Evolutionary conservation across 1,140 invertebrate species (phyloP), one percentile per base, ranked within the genome.

Genomic region (Delia radicum): DNA sequence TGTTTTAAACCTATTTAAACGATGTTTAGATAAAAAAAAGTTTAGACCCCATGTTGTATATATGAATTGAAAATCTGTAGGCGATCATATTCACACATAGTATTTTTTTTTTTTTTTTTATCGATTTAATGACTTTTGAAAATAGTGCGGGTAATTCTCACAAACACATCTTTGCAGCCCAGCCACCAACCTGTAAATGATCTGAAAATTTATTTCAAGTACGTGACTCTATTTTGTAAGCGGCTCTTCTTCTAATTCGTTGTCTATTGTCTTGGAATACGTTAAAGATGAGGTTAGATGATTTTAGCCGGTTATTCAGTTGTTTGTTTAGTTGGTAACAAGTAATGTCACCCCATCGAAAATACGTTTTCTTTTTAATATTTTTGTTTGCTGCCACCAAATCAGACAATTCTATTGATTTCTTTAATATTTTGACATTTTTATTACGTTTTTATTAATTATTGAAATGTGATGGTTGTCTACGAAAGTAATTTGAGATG

Each of bases 361-460:
- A 18, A 2, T 18, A 55, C 10, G 48, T 55, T 55, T 27, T 63
- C n/a, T 21, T 18, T 21, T 55, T n/a, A 55, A 8, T 67, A 15
- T n/a, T n/a, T n/a, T n/a, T n/a, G 26, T 21, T 4, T 15, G 29
- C 65, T 69, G 65, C 65, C 29, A 33, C 65, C 29, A 69, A 67
- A 31, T 29, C 63, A 67, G n/a, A 67, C 28, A 67, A 67, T 31
- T 67, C 63, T 67, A 67, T 67, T 67, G 27, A 67, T 29, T 69
- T 69, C 24, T 69, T 15, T 69, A 69, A 69, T 69, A 69, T 69
- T 69, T 69, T 69, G 65, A 69, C 65, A 69, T 33, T 69, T 69
- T 69, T 69, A 69, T 69, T 69, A 69, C 21, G 29, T 33, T 69
- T 69, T 37, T 37, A 69, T 69, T 33, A 33, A 69, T 33, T 33